Percentiles rank a stretch among this genome's conserved stretches.
Evolutionary conservation across 2,888 invertebrate species (phyloP).

Genomic region (Cephus rjabovi): DNA sequence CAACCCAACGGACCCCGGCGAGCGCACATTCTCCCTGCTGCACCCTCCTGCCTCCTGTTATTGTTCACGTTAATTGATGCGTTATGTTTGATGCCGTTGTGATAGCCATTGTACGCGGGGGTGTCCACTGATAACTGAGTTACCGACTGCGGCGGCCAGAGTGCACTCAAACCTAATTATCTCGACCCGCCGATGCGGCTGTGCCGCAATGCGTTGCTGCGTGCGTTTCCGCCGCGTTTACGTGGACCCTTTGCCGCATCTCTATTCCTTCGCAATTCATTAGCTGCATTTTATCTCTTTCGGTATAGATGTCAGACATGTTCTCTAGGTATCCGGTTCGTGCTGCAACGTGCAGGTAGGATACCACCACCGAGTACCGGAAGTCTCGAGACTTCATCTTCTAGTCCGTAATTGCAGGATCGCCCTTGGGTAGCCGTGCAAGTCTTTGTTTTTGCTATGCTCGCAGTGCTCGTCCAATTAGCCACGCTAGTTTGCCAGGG

Average conservation of each 20-base stretch:
- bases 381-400: neutral
- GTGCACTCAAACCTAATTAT: conserved; percentile 68
- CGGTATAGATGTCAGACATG: neutral
- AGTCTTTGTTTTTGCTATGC: neutral
- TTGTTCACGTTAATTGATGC: conserved; percentile 68
- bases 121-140: conserved; percentile 68
- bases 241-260: neutral
- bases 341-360: neutral
- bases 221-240: conserved; percentile 22
- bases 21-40: neutral
- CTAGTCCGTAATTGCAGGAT: neutral
- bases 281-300: conserved; percentile 21
- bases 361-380: neutral
- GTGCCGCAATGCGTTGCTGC: conserved; percentile 58
- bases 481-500: neutral
- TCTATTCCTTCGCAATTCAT: neutral
- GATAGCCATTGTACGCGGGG: conserved; percentile 66
- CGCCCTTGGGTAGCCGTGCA: neutral
- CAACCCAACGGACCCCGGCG: neutral
- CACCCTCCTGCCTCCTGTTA: conserved; percentile 56
- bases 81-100: conserved; percentile 67
- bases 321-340: neutral
- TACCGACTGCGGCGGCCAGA: conserved; percentile 65
- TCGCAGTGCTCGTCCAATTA: neutral
- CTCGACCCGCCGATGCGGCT: conserved; percentile 64